Evolutionary conservation across 1,140 invertebrate species (phyloP).

Genomic region (Polypedilum pembai): DNA sequence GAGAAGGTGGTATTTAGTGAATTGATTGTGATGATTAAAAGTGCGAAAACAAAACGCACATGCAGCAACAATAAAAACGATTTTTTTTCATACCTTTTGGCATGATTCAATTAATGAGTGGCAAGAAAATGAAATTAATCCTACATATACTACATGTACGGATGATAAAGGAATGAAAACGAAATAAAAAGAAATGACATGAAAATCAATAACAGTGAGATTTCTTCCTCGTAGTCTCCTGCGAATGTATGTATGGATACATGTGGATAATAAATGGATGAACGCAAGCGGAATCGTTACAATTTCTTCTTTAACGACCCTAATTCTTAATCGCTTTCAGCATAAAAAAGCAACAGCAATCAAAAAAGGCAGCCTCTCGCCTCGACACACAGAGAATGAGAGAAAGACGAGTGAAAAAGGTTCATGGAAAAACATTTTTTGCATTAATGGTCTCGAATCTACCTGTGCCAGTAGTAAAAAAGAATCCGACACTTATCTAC

Average conservation of each 20-base stretch:
- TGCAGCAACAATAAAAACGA: not conserved
- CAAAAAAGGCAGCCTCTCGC: not conserved
- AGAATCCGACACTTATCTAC: not conserved
- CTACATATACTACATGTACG: not conserved
- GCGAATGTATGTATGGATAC: not conserved
- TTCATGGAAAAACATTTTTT: not conserved
- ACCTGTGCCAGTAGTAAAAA: not conserved
- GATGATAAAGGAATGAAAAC: not conserved
- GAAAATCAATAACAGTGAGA: not conserved
- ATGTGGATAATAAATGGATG: not conserved
- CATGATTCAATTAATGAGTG: constrained; percentile 7
- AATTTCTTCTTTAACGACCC: constrained; percentile 8
- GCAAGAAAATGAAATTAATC: not conserved
- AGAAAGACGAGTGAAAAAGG: not conserved
- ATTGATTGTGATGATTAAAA: constrained; percentile 12
- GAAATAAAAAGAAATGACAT: not conserved
- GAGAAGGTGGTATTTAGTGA: not conserved
- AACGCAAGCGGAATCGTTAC: not conserved
- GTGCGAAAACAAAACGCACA: not conserved
- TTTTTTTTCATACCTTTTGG: not conserved
- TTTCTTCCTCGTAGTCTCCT: not conserved
- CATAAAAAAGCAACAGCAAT: not conserved
- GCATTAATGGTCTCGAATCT: not conserved
- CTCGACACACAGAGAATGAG: not conserved
- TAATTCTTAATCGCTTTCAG: constrained; percentile 13